These are phyloP conservation scores for Lindbergichthys nudifrons DNA, from an alignment of 2,797 vertebrate genomes.

Conservation along the genomic window DNA sequence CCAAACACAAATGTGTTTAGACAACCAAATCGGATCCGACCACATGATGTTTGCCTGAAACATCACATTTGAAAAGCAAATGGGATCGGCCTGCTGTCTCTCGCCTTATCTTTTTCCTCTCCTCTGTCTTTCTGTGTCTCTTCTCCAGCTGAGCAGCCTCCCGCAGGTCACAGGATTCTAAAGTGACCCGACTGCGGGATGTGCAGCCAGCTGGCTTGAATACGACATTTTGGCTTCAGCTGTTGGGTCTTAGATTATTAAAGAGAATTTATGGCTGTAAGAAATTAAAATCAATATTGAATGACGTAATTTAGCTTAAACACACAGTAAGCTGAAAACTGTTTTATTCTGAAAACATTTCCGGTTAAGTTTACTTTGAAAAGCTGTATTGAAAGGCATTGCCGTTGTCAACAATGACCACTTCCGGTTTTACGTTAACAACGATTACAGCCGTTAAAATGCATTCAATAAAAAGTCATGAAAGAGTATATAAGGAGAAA, in stretches of 20 bases:
- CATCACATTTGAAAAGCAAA: constrained; percentile 19
- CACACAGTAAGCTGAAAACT: too few relatives aligned
- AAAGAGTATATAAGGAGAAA: too few relatives aligned
- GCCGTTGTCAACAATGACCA: too few relatives aligned
- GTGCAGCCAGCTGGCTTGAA: constrained; percentile 60
- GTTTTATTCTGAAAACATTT: too few relatives aligned
- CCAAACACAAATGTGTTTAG: neutral
- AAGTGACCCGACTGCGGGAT: constrained; percentile 12
- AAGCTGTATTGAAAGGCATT: too few relatives aligned
- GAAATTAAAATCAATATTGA: too few relatives aligned
- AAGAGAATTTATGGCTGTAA: constrained; percentile 54
- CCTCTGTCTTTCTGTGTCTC: neutral
- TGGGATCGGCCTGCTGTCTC: neutral
- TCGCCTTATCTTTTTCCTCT: neutral
- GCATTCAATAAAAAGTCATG: too few relatives aligned
- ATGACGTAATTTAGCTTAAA: too few relatives aligned
- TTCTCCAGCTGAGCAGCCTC: constrained; percentile 11
- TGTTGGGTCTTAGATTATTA: constrained; percentile 59
- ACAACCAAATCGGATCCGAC: constrained; percentile 6
- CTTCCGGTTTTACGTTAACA: too few relatives aligned
- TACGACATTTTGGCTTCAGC: constrained; percentile 49
- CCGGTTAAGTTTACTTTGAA: too few relatives aligned
- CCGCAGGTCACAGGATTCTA: constrained; percentile 38
- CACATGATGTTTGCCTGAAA: neutral
- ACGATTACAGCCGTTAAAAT: too few relatives aligned